These are phyloP conservation scores for Troides oblongomaculatus DNA, from an alignment of 2,888 invertebrate species.

Conservation along the genomic window DNA sequence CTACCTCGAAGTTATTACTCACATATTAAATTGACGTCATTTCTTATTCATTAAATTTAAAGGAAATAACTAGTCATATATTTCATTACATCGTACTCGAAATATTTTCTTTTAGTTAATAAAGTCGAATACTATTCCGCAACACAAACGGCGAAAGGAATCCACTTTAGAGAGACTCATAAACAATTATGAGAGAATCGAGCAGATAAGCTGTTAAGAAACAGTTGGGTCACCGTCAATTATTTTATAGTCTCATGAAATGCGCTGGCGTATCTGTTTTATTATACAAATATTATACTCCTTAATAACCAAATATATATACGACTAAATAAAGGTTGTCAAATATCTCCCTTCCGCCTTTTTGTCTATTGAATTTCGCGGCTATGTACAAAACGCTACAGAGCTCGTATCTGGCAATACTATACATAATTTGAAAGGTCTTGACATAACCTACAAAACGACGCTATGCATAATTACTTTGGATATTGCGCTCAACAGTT, in stretches of 20 bases:
- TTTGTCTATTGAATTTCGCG: too few species aligned
- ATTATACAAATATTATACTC: not conserved
- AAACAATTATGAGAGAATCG: constrained; percentile 26
- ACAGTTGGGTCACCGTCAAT: constrained; percentile 36
- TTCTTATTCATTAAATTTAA: not conserved
- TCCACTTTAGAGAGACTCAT: constrained; percentile 20
- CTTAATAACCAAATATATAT: not conserved
- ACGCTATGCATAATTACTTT: too few species aligned
- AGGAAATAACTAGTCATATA: not conserved
- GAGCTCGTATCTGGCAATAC: too few species aligned
- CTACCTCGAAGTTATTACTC: not conserved
- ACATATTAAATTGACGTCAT: not conserved
- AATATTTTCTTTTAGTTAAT: not conserved
- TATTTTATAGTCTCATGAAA: constrained; percentile 31
- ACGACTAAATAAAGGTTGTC: not conserved
- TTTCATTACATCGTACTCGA: not conserved
- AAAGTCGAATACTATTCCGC: not conserved
- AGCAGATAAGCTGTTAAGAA: constrained; percentile 38
- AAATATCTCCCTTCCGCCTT: too few species aligned
- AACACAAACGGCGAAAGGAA: constrained; percentile 26
- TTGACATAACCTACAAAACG: too few species aligned
- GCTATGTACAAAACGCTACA: too few species aligned
- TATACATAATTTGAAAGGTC: too few species aligned
- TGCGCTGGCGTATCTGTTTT: constrained; percentile 18
- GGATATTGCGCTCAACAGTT: too few species aligned